Conservation (phyloP, 2,797 vertebrate species). For the Sebastes nivosus region DNA sequence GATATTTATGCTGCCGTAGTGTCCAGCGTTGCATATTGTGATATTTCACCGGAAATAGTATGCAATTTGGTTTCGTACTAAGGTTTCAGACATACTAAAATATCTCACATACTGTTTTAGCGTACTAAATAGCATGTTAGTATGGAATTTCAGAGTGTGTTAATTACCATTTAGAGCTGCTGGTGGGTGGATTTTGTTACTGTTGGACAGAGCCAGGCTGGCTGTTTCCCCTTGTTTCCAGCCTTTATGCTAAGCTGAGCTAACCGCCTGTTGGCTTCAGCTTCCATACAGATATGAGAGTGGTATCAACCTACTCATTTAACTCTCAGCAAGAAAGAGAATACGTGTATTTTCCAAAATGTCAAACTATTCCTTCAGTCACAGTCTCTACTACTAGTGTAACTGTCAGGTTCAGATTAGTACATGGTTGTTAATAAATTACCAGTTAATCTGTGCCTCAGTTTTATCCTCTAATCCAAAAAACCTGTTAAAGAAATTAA, state of each 20-base stretch:
- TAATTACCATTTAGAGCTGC: neutral
- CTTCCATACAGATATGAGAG: neutral
- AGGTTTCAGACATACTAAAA: too few species aligned
- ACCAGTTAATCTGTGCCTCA: conserved; percentile 7
- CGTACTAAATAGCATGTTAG: too few species aligned
- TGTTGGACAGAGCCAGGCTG: neutral
- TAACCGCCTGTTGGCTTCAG: neutral
- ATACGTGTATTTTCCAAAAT: neutral
- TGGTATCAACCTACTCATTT: neutral
- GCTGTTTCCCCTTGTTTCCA: neutral
- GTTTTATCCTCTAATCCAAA: conserved; percentile 1
- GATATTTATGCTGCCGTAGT: too few species aligned
- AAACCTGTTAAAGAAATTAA: conserved; percentile 9
- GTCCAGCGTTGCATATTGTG: too few species aligned
- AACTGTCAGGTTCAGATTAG: neutral
- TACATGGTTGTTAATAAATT: neutral
- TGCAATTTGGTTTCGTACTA: too few species aligned
- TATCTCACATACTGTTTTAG: too few species aligned
- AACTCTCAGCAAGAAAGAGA: neutral
- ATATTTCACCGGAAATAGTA: too few species aligned
- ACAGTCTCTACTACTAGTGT: neutral
- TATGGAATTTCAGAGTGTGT: too few species aligned
- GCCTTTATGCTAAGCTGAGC: neutral
- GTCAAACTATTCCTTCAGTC: neutral
- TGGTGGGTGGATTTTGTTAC: neutral